Percentiles rank a stretch among this genome's conserved stretches.
phyloP scores from a whole-genome alignment of 2,797 vertebrate genomes.

The Pseudochromis fuscus region DNA sequence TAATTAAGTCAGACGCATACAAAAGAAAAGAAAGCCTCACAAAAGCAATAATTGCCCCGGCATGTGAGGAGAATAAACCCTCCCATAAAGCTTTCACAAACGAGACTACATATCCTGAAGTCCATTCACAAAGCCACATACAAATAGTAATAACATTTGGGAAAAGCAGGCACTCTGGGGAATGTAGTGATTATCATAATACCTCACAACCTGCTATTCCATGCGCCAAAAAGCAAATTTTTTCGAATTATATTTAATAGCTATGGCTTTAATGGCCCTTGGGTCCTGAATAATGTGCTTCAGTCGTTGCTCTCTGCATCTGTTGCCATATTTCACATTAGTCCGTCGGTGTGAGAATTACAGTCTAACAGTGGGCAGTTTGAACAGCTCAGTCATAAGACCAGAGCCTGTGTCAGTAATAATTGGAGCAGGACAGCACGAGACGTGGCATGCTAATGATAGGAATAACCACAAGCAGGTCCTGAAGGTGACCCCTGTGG shows the following conservation, averaged over 20 bases:
- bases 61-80: slow-evolving; percentile 64
- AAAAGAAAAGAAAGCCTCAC: slow-evolving; percentile 53
- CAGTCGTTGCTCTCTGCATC: slow-evolving; percentile 71
- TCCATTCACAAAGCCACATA: slow-evolving; percentile 57
- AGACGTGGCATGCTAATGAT: slow-evolving; percentile 66
- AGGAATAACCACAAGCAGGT: slow-evolving; percentile 70
- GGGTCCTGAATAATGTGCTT: slow-evolving; percentile 75
- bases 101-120: slow-evolving; percentile 52
- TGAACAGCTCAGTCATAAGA: slow-evolving; percentile 63
- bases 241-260: slow-evolving; percentile 81
- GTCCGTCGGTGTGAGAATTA: slow-evolving; percentile 68
- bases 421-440: slow-evolving; percentile 65
- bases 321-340: slow-evolving; percentile 81
- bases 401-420: slow-evolving; percentile 62
- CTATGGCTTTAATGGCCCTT: slow-evolving; percentile 66
- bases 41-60: slow-evolving; percentile 53
- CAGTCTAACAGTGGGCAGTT: slow-evolving; percentile 63
- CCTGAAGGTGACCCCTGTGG: slow-evolving; percentile 80
- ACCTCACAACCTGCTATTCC: slow-evolving; percentile 74
- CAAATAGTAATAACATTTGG: slow-evolving; percentile 70
- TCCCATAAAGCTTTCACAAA: slow-evolving; percentile 60
- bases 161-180: slow-evolving; percentile 60
- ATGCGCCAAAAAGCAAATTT: slow-evolving; percentile 74
- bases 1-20: slow-evolving; percentile 57
- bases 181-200: slow-evolving; percentile 77